Evolutionary conservation across 1,140 invertebrate species (phyloP).

Genomic region (Zaprionus lachaisei): DNA sequence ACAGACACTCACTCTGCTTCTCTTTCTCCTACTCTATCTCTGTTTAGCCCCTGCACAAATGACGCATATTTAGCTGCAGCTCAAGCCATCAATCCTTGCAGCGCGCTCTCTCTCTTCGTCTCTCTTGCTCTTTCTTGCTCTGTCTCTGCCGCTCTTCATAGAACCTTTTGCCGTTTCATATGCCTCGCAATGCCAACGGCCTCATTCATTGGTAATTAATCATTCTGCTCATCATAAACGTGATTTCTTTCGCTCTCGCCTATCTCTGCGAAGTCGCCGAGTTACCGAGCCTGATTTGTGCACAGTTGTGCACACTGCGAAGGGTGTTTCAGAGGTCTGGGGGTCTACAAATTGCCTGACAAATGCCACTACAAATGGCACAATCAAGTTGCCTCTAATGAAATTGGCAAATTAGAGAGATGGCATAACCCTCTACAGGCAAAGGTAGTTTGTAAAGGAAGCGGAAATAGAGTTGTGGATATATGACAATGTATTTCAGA

Average conservation of each 20-base stretch:
- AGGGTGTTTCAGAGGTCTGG: neutral
- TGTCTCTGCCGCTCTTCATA: conserved; percentile 25
- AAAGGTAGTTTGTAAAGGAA: neutral
- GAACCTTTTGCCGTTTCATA: conserved; percentile 40
- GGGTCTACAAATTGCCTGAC: conserved; percentile 36
- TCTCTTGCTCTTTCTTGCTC: conserved; percentile 29
- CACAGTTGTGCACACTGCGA: conserved; percentile 35
- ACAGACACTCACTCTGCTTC: conserved; percentile 29
- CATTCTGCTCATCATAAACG: conserved; percentile 81
- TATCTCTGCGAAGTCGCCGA: conserved; percentile 25
- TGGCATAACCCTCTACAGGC: neutral
- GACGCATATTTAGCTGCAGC: conserved; percentile 81
- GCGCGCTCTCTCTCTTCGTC: conserved; percentile 1
- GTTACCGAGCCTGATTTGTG: conserved; percentile 45
- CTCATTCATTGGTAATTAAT: conserved; percentile 82
- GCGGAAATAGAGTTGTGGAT: neutral
- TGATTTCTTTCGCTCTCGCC: conserved; percentile 68
- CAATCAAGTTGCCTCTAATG: conserved; percentile 39
- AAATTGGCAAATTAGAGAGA: conserved; percentile 25
- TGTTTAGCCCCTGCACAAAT: conserved; percentile 75
- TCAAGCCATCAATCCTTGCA: conserved; percentile 76
- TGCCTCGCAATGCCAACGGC: conserved; percentile 61
- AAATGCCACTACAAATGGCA: conserved; percentile 57
- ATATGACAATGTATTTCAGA: neutral
- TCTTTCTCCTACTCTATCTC: conserved; percentile 30